Conservation (phyloP, 1,140 invertebrate species). For the Drosophila santomea region DNA sequence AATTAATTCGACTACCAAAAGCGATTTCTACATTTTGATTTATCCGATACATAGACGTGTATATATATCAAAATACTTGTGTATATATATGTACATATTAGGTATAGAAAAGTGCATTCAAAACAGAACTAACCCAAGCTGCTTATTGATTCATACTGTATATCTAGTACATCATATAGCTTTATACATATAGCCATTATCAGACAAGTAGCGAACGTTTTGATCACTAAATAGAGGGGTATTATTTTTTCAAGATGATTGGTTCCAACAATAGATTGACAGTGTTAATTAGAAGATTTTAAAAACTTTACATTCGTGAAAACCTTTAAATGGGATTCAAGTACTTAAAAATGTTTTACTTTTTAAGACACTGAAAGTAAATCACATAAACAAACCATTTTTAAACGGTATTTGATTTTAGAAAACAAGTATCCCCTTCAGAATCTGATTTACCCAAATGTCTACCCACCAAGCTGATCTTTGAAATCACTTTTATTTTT, state of each 20-base stretch:
- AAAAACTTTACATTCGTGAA: not conserved
- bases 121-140: conserved; percentile 74
- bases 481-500: not conserved
- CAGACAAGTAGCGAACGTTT: conserved; percentile 1
- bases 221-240: not conserved
- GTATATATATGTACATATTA: conserved; percentile 59
- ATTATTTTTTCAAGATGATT: not conserved
- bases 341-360: too few species aligned
- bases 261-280: not conserved
- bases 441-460: not conserved
- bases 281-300: not conserved
- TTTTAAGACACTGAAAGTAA: not conserved
- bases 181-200: conserved; percentile 4
- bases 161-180: conserved; percentile 11
- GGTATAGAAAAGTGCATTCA: conserved; percentile 69
- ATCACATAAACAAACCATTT: not conserved
- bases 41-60: conserved; percentile 36
- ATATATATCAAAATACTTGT: conserved; percentile 48
- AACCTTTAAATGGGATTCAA: not conserved
- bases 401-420: not conserved
- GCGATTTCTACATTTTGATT: conserved; percentile 39
- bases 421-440: not conserved
- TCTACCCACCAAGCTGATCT: not conserved
- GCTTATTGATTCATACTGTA: conserved; percentile 53
- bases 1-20: conserved; percentile 68